phyloP scores from a whole-genome alignment of 2,888 invertebrate genomes.

The Dicranocentrus wangi region DNA sequence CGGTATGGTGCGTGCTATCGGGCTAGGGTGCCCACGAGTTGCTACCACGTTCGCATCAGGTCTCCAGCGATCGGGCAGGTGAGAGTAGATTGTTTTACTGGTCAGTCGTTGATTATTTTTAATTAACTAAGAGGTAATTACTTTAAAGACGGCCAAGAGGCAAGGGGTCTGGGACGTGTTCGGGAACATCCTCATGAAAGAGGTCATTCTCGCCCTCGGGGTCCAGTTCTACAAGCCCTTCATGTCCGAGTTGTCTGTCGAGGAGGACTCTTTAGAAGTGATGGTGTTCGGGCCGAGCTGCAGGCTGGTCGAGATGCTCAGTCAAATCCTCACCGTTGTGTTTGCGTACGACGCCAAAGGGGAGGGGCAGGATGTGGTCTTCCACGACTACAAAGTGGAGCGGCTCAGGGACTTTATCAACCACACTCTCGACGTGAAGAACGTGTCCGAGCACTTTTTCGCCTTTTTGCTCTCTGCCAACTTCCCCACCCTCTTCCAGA shows the following conservation, averaged over 20 bases:
- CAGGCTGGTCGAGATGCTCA: slow-evolving; percentile 10
- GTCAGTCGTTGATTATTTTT: no score
- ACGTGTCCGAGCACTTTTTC: neutral
- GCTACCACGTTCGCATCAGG: neutral
- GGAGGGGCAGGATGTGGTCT: neutral
- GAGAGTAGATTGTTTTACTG: neutral
- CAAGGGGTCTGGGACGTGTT: slow-evolving; percentile 11
- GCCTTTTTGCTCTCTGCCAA: neutral
- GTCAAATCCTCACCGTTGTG: neutral
- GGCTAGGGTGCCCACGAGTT: neutral
- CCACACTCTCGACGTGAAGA: no score
- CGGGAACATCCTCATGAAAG: neutral
- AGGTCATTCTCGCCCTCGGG: neutral
- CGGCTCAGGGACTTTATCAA: no score
- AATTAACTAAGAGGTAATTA: no score
- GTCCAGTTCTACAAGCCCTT: slow-evolving; percentile 10
- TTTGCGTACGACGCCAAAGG: neutral
- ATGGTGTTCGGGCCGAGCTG: slow-evolving; percentile 12
- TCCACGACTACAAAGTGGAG: no score
- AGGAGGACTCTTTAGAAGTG: neutral
- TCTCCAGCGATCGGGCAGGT: neutral
- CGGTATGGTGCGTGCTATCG: neutral
- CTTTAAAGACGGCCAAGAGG: neutral
- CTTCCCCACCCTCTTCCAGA: neutral
- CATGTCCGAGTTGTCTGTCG: neutral